A percentile compares a stretch with the other conserved stretches of the same genome.
phyloP scores from a whole-genome alignment of 2,888 invertebrate species.

The Drosophila tripunctata region DNA sequence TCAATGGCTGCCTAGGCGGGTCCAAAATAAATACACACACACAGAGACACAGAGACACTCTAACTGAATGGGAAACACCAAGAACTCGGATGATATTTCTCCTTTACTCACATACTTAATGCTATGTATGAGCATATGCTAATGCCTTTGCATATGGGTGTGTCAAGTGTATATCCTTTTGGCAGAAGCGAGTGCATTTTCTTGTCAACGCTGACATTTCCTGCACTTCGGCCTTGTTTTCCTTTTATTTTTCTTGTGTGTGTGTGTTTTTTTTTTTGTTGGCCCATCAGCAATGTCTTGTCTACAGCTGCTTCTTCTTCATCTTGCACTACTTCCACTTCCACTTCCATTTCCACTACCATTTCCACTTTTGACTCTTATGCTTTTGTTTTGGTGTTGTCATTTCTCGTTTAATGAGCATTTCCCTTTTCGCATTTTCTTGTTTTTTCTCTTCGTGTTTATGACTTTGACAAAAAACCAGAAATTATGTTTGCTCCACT shows the following conservation, averaged over 20 bases:
- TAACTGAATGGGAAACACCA: conserved; percentile 24
- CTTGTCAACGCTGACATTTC: conserved; percentile 77
- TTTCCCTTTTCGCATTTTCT: conserved; percentile 52
- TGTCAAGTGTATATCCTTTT: conserved; percentile 71
- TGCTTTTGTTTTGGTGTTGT: conserved; percentile 38
- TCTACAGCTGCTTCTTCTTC: background rate
- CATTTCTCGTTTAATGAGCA: conserved; percentile 70
- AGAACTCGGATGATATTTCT: conserved; percentile 29
- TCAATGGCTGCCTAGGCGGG: conserved; percentile 38
- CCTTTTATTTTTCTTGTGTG: conserved; percentile 14
- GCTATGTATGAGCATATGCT: conserved; percentile 44
- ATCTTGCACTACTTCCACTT: background rate
- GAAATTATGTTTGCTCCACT: conserved; percentile 65
- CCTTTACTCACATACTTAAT: background rate
- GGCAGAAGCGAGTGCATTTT: conserved; percentile 74
- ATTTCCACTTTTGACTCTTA: conserved; percentile 1
- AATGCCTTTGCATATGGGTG: conserved; percentile 49
- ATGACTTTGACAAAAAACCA: conserved; percentile 46
- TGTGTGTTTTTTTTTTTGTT: background rate
- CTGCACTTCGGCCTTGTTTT: conserved; percentile 77
- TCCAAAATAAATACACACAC: conserved; percentile 26
- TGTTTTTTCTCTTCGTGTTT: conserved; percentile 10
- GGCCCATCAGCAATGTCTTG: conserved; percentile 5
- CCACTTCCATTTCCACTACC: background rate
- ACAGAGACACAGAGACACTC: background rate